These are phyloP conservation scores for Cephus pulcher DNA, from an alignment of 2,888 invertebrate genomes.

Conservation along the genomic window DNA sequence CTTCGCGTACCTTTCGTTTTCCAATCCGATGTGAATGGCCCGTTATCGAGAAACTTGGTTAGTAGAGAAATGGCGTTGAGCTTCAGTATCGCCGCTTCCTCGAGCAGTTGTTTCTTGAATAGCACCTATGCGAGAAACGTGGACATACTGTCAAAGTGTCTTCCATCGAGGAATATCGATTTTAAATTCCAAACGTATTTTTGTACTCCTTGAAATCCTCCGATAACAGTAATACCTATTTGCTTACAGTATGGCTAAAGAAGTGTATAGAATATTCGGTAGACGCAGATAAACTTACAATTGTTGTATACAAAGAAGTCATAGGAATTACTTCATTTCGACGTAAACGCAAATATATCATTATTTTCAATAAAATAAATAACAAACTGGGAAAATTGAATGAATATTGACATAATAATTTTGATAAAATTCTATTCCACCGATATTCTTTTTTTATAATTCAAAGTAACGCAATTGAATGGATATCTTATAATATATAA, in stretches of 20 bases:
- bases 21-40: conserved; percentile 75
- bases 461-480: too few species aligned
- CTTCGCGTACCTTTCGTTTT: conserved; percentile 20
- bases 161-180: not conserved
- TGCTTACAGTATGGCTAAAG: not conserved
- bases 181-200: not conserved
- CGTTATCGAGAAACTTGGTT: conserved; percentile 76
- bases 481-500: too few species aligned
- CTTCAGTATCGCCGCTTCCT: conserved; percentile 79
- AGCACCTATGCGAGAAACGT: conserved; percentile 67
- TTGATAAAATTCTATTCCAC: too few species aligned
- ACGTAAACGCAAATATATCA: not conserved
- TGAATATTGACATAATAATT: not conserved
- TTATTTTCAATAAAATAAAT: not conserved
- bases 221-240: not conserved
- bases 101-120: conserved; percentile 77
- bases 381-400: not conserved
- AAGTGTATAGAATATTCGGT: not conserved
- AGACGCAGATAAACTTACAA: not conserved
- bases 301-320: not conserved
- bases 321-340: not conserved
- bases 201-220: not conserved
- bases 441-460: too few species aligned
- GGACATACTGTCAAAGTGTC: conserved; percentile 18
- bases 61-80: conserved; percentile 76